Evolutionary conservation across 2,888 invertebrate species (phyloP).

Genomic region (Drosophila austrosaltans): DNA sequence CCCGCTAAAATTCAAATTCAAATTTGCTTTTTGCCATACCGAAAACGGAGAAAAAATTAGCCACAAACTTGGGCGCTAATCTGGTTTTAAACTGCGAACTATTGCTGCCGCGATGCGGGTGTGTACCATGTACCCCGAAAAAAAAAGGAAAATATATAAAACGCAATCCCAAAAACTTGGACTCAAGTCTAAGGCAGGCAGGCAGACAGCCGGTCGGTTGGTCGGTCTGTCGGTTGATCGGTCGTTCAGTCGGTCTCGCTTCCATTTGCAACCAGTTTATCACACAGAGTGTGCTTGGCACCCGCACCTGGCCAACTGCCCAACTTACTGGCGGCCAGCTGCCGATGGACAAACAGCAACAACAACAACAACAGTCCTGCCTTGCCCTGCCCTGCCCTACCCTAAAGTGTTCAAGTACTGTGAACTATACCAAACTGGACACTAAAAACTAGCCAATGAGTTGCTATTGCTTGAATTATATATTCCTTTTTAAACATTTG

Average conservation of each 20-base stretch:
- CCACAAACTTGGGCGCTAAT: slow-evolving; percentile 79
- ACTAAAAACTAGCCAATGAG: slow-evolving; percentile 11
- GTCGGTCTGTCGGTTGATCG: slow-evolving; percentile 23
- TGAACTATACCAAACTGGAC: slow-evolving; percentile 10
- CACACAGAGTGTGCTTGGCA: slow-evolving; percentile 52
- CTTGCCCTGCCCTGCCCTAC: not conserved
- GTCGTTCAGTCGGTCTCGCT: slow-evolving; percentile 56
- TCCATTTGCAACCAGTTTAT: slow-evolving; percentile 72
- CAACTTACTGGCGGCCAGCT: slow-evolving; percentile 66
- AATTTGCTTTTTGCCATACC: slow-evolving; percentile 68
- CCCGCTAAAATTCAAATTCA: slow-evolving; percentile 81
- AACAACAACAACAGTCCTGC: slow-evolving; percentile 32
- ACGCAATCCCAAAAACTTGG: slow-evolving; percentile 4
- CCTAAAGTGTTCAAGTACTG: not conserved
- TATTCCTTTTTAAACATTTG: slow-evolving; percentile 6
- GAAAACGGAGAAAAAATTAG: slow-evolving; percentile 66
- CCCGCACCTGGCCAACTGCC: slow-evolving; percentile 82
- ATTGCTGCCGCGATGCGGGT: slow-evolving; percentile 75
- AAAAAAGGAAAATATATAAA: not conserved
- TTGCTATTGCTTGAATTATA: not conserved
- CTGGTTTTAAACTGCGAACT: slow-evolving; percentile 76
- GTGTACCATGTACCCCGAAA: slow-evolving; percentile 56
- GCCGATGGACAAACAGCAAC: slow-evolving; percentile 23
- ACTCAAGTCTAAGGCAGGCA: slow-evolving; percentile 17
- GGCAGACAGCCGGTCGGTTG: slow-evolving; percentile 18